Conservation (phyloP, 2,797 vertebrate species). For the Acrocephalus scirpaceus region DNA sequence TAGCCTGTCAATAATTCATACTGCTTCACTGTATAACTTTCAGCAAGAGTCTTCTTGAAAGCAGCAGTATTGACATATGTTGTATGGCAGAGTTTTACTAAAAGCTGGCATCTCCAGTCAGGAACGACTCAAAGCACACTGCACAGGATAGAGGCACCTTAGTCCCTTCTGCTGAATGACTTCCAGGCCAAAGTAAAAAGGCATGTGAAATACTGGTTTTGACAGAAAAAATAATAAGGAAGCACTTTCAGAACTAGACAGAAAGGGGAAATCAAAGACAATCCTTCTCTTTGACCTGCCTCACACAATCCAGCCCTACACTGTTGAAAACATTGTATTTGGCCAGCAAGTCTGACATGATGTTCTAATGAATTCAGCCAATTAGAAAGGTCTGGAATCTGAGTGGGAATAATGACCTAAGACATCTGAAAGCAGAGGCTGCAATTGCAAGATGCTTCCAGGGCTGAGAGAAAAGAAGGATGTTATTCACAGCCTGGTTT, state of each 20-base stretch:
- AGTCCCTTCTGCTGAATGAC: not conserved
- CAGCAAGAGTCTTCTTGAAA: constrained; percentile 28
- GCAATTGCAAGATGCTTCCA: not conserved
- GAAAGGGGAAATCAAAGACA: not conserved
- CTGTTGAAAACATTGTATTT: not conserved
- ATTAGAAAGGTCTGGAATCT: not conserved
- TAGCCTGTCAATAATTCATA: constrained; percentile 45
- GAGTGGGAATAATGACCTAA: not conserved
- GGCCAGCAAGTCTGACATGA: not conserved
- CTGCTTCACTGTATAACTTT: constrained; percentile 30
- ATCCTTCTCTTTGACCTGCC: not conserved
- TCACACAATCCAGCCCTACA: not conserved
- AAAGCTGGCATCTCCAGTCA: not conserved
- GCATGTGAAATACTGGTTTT: not conserved
- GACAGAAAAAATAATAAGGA: not conserved
- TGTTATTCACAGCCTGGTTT: not conserved
- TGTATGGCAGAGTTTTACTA: not conserved
- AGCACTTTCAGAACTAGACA: not conserved
- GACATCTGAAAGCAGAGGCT: not conserved
- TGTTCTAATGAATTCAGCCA: not conserved
- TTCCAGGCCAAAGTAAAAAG: not conserved
- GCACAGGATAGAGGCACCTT: not conserved
- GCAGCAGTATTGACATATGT: not conserved
- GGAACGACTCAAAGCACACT: not conserved
- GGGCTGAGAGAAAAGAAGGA: not conserved